Percentiles rank a stretch among this genome's conserved stretches.
These are phyloP conservation scores for Apeira syringaria DNA, from an alignment of 2,888 invertebrate species.

Conservation along the genomic window DNA sequence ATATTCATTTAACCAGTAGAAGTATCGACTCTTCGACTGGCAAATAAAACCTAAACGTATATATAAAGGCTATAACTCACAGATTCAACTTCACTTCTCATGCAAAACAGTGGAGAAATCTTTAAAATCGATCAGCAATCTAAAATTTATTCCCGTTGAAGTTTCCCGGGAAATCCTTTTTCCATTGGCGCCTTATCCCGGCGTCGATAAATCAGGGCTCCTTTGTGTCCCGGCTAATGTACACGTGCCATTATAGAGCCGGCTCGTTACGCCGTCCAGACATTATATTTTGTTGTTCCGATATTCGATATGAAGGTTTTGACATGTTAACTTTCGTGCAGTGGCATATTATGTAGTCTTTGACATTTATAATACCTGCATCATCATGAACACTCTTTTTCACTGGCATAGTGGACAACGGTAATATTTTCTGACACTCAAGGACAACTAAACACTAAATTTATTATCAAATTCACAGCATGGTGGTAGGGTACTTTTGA, in stretches of 20 bases:
- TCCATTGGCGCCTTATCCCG: conserved; percentile 63
- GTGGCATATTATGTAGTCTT: conserved; percentile 10
- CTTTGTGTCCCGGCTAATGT: conserved; percentile 69
- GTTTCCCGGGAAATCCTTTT: conserved; percentile 61
- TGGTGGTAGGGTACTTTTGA: too few relatives aligned
- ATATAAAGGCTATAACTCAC: not conserved
- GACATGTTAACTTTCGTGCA: conserved; percentile 41
- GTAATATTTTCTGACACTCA: too few relatives aligned
- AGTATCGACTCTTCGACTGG: too few relatives aligned
- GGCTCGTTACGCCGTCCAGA: conserved; percentile 37
- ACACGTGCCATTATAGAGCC: conserved; percentile 52
- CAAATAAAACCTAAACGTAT: too few relatives aligned
- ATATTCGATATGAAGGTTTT: conserved; percentile 35
- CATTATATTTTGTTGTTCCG: conserved; percentile 43
- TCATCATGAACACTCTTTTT: too few relatives aligned
- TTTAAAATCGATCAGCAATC: conserved; percentile 47
- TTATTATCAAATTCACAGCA: too few relatives aligned
- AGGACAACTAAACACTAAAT: too few relatives aligned
- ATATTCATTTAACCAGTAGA: too few relatives aligned
- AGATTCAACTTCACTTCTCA: conserved; percentile 6
- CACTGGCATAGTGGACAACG: too few relatives aligned
- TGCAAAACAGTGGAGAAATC: conserved; percentile 23
- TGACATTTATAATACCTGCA: too few relatives aligned
- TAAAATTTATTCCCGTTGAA: conserved; percentile 55
- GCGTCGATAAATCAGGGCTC: conserved; percentile 64